Percentiles rank a stretch among this genome's conserved stretches.
Evolutionary conservation across 1,140 invertebrate genomes (phyloP).

Genomic region (roundworm (Caenorhabditis elegans)): WBcel235 BX284605.5:2644501-2645000

Average conservation of each 20-base stretch:
- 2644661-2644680: not conserved
- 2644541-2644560: too few relatives aligned
- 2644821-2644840: not conserved
- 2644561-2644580: too few relatives aligned
- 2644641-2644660: too few relatives aligned
- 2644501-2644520: too few relatives aligned
- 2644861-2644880: not conserved
- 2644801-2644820: not conserved
- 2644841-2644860: not conserved
- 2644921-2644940: not conserved
- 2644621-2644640: too few relatives aligned
- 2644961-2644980: not conserved
- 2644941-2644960: not conserved
- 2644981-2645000: not conserved
- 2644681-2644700: conserved; percentile 7
- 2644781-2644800: not conserved
- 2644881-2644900: not conserved
- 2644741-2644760: not conserved
- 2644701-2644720: not conserved
- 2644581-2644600: too few relatives aligned
- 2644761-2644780: not conserved
- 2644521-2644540: too few relatives aligned
- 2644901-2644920: not conserved
- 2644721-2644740: not conserved
- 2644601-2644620: too few relatives aligned